These are phyloP conservation scores for Nilaparvata lugens DNA, from an alignment of 1,140 invertebrate genomes.

Conservation along the genomic window DNA sequence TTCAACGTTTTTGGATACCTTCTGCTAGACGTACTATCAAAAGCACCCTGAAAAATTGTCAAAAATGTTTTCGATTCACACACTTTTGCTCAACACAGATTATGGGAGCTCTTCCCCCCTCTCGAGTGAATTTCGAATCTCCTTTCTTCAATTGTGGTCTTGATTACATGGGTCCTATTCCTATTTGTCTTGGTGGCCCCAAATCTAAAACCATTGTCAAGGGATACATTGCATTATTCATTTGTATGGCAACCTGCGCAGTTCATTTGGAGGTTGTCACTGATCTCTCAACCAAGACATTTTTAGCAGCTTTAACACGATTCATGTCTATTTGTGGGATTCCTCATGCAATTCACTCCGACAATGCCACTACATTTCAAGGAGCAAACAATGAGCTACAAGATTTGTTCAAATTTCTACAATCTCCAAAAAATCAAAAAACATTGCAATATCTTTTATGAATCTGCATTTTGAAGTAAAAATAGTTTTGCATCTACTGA, in stretches of 20 bases:
- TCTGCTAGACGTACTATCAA: too few relatives aligned
- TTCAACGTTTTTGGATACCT: too few relatives aligned
- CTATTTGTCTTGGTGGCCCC: constrained; percentile 20
- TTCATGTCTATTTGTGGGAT: constrained; percentile 28
- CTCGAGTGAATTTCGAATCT: neutral
- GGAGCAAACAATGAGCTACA: constrained; percentile 23
- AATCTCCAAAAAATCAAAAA: neutral
- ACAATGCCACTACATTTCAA: constrained; percentile 31
- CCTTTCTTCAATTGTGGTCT: constrained; percentile 13
- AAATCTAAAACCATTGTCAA: constrained; percentile 24
- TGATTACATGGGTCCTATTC: constrained; percentile 31
- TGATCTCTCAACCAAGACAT: constrained; percentile 28
- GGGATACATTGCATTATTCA: constrained; percentile 31
- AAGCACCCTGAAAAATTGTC: too few relatives aligned
- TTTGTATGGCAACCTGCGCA: constrained; percentile 31
- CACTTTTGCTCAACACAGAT: neutral
- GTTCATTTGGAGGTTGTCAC: constrained; percentile 33
- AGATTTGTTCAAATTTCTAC: neutral
- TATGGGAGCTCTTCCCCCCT: constrained; percentile 1
- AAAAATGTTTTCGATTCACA: too few relatives aligned
- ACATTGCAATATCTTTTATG: too few relatives aligned
- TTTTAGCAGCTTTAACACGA: constrained; percentile 25
- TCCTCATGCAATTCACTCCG: constrained; percentile 24
- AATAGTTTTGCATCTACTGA: too few relatives aligned
- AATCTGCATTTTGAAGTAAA: too few relatives aligned